Base-by-base conservation (phyloP, 2,797 vertebrate genomes). In the Aphelocoma californica region DNA sequence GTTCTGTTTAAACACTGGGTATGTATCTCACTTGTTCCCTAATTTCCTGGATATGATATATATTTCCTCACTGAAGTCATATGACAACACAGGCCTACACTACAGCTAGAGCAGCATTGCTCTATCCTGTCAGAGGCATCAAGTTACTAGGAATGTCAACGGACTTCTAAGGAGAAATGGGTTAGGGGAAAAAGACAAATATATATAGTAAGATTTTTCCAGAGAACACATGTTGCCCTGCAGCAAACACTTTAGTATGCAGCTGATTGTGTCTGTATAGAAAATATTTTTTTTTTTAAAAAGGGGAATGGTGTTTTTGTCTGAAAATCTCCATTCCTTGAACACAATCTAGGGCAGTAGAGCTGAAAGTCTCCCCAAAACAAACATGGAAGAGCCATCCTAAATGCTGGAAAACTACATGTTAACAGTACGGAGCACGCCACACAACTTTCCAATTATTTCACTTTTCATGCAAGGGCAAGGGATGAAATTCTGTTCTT, bases 131-230 rank as follows among this genome's bases (percentile, higher is more conserved):
- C 96, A 93, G 77, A 88, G 94, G 95, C 92, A 79, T 97, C 96
- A 62, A 74, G 92, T 97, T 98, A 97, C 96, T 82, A 90, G 86
- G 93, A 96, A 96, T 89, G 84, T 60, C 2, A 8, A 54, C 72
- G 78, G 54, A 57, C 53, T 88, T 72, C 67, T 81, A 67, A 93
- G 84, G 86, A 80, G 78, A 81, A 94, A 73, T 69, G 31, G 73
- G 90, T 51, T 89, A 71, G 48, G 40, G 61, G 29, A 75, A 40
- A 87, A 96, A 95, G 72, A 73, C 45, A 93, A 94, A 82, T 75
- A 94, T 4, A 25, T 93, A 93, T 71, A 89, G 34, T 36, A 67
- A 53, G 34, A 80, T 57, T 88, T 86, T 90, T 83, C 38, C 31
- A 81, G 40, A 61, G 75, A 93, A 62, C 65, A 90, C 51, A 71